Conservation (phyloP, 2,797 vertebrate species). For the Onychomys leucogaster region DNA sequence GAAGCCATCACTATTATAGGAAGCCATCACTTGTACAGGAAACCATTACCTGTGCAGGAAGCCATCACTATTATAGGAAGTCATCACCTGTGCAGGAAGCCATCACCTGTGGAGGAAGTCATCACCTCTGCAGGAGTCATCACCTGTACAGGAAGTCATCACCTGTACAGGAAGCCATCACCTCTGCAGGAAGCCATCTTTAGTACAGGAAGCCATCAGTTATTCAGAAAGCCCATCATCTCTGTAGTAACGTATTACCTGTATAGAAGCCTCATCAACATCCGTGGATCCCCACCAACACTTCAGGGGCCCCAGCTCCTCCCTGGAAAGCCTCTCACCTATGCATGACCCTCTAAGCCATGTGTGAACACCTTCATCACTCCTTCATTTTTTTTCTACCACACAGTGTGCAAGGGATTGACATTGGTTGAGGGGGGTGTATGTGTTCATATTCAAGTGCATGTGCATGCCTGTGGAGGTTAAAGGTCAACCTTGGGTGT, state of each 20-base stretch:
- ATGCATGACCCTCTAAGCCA: not conserved
- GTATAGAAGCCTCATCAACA: not conserved
- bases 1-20: too few relatives aligned
- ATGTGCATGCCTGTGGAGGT: not conserved
- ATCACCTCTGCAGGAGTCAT: accelerated
- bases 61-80: too few relatives aligned
- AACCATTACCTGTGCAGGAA: too few relatives aligned
- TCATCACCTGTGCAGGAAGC: too few relatives aligned
- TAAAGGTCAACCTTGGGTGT: not conserved
- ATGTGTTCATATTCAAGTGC: not conserved
- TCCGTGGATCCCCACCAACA: not conserved
- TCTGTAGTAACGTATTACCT: not conserved
- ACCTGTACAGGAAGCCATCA: not conserved
- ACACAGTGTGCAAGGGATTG: not conserved
- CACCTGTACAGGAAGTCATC: not conserved
- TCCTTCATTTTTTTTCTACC: not conserved
- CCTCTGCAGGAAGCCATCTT: not conserved
- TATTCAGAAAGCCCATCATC: not conserved
- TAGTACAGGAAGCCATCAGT: not conserved
- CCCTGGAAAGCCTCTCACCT: not conserved
- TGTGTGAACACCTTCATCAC: not conserved
- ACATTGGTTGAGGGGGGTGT: not conserved
- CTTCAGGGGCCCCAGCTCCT: not conserved
- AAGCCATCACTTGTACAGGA: too few relatives aligned
- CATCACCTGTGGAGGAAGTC: accelerated